Conservation (phyloP, 2,888 invertebrate species). For the Dicycla oo region DNA sequence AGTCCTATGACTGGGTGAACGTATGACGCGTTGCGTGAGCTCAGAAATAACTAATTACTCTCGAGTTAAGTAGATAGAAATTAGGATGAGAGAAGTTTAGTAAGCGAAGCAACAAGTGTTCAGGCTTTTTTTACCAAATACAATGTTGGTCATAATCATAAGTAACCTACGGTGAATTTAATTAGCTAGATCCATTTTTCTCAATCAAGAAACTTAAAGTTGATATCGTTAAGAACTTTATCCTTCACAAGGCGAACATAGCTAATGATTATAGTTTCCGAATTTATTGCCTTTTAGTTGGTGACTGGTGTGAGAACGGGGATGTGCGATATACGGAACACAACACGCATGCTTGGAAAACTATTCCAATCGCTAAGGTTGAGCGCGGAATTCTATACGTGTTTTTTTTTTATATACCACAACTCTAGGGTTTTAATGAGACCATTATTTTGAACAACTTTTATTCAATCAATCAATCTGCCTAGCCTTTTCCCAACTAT, state of each 20-base stretch:
- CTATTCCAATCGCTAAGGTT: constrained; percentile 46
- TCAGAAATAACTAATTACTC: background rate
- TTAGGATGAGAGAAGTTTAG: background rate
- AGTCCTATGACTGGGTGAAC: no score
- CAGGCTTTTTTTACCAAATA: background rate
- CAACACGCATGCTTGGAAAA: constrained; percentile 45
- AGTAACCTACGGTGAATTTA: background rate
- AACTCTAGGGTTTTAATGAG: no score
- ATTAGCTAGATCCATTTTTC: background rate
- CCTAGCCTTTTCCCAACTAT: no score
- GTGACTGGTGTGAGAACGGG: constrained; percentile 3
- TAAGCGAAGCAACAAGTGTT: background rate
- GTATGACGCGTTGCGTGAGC: no score
- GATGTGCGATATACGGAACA: constrained; percentile 20
- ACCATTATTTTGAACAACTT: no score
- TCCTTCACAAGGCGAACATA: background rate
- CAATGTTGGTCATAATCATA: background rate
- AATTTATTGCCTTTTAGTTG: constrained; percentile 8
- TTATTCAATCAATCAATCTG: no score
- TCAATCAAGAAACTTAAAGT: background rate
- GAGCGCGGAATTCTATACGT: constrained; percentile 37
- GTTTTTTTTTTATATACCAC: no score
- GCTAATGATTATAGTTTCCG: constrained; percentile 7
- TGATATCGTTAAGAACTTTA: background rate
- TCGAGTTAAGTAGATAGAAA: background rate